Evolutionary conservation across 2,888 invertebrate species (phyloP).

Genomic region (Luperina testacea): DNA sequence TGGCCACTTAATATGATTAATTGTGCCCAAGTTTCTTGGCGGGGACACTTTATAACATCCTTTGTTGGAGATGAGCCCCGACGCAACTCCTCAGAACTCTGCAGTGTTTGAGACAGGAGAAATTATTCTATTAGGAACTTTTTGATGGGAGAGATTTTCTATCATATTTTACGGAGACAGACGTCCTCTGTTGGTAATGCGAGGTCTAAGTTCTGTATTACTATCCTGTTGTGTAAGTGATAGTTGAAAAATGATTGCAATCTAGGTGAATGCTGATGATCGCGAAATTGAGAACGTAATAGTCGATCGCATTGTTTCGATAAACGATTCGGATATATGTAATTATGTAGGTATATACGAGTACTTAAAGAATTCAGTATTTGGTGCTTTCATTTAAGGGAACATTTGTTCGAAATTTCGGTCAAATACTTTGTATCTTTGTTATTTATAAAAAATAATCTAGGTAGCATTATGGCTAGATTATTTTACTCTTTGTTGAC

Average conservation of each 20-base stretch:
- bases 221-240: background rate
- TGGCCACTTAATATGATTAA: constrained; percentile 74
- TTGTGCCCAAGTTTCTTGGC: constrained; percentile 68
- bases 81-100: constrained; percentile 69
- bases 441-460: background rate
- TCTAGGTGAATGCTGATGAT: background rate
- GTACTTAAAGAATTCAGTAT: too few relatives aligned
- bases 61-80: constrained; percentile 71
- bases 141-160: constrained; percentile 67
- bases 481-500: background rate
- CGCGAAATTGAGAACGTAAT: constrained; percentile 6
- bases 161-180: constrained; percentile 65
- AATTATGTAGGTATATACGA: too few relatives aligned
- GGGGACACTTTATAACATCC: constrained; percentile 71
- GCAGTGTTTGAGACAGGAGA: constrained; percentile 73
- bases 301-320: background rate
- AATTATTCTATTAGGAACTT: constrained; percentile 73
- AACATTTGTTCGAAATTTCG: background rate
- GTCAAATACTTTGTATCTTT: background rate
- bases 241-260: constrained; percentile 6
- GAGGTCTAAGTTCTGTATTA: constrained; percentile 38
- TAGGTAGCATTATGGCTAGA: too few relatives aligned
- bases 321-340: background rate
- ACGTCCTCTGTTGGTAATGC: constrained; percentile 42
- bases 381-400: background rate